Conservation (phyloP, 2,888 invertebrate species). For the Caenorhabditis uteleia region DNA sequence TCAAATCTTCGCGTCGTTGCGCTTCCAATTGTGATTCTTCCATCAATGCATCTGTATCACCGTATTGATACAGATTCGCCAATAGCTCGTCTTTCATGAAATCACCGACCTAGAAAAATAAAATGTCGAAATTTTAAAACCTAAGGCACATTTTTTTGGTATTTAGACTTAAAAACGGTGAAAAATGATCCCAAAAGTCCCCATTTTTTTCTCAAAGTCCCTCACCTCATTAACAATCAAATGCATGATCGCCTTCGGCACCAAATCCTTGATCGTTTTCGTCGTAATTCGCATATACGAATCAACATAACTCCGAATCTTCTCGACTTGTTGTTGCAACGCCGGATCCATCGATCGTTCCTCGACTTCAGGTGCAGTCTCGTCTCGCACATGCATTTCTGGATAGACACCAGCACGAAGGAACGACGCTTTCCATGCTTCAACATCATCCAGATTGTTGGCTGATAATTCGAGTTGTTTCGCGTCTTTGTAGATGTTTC, state of each 20-base stretch:
- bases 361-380: constrained; percentile 56
- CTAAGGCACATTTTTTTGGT: too few relatives aligned
- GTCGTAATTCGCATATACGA: constrained; percentile 90
- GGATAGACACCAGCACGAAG: constrained; percentile 98
- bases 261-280: constrained; percentile 95
- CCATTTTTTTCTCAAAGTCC: constrained; percentile 95
- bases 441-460: constrained; percentile 82
- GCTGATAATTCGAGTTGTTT: constrained; percentile 97
- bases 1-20: constrained; percentile 92
- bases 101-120: constrained; percentile 79
- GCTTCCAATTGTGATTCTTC: constrained; percentile 98
- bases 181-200: too few relatives aligned
- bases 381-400: constrained; percentile 78
- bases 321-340: constrained; percentile 91
- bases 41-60: constrained; percentile 91
- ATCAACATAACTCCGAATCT: constrained; percentile 98
- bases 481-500: constrained; percentile 80
- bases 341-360: constrained; percentile 77
- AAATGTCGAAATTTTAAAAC: constrained; percentile 78
- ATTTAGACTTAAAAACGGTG: too few relatives aligned
- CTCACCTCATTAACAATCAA: constrained; percentile 88
- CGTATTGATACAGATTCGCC: constrained; percentile 93
- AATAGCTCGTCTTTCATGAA: constrained; percentile 96
- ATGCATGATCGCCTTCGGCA: constrained; percentile 98
- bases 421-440: constrained; percentile 99